Percentiles rank a stretch among this genome's conserved stretches.
Conservation (phyloP, 2,113 vertebrate species). For the Notarius lentiginosus region DNA sequence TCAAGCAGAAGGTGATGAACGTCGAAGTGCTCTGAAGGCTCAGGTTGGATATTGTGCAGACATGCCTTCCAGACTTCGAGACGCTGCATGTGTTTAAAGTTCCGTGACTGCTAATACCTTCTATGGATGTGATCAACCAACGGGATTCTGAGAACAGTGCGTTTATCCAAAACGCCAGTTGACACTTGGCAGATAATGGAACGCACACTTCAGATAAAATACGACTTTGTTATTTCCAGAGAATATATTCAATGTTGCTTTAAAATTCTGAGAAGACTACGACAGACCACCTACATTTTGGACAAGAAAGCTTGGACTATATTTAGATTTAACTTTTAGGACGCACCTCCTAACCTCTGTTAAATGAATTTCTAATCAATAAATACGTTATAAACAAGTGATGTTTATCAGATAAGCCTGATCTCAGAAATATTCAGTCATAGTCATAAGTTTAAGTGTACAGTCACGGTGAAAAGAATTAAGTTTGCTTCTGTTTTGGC, state of each 20-base stretch:
- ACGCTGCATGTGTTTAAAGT: conserved; percentile 63
- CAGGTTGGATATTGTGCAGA: conserved; percentile 34
- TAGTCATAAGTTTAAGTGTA: neutral
- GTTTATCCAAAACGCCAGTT: conserved; percentile 18
- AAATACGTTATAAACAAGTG: neutral
- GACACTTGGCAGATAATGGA: conserved; percentile 7
- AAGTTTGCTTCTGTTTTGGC: neutral
- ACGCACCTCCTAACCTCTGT: too few relatives aligned
- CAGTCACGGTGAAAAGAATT: neutral
- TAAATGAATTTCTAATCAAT: neutral
- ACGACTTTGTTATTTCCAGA: conserved; percentile 8
- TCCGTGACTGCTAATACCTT: conserved; percentile 60
- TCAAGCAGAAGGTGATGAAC: conserved; percentile 35
- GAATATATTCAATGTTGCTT: neutral
- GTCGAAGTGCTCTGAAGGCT: neutral
- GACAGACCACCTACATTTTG: neutral
- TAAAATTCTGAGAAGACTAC: neutral
- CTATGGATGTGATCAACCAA: conserved; percentile 55
- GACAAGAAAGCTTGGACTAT: neutral
- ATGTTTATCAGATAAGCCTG: neutral
- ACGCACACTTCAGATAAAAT: conserved; percentile 18
- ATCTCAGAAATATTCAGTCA: neutral
- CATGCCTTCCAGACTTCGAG: conserved; percentile 39
- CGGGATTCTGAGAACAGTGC: conserved; percentile 19
- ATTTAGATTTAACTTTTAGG: neutral